Conservation (phyloP, 2,113 vertebrate genomes). For the Marmota monax region DNA sequence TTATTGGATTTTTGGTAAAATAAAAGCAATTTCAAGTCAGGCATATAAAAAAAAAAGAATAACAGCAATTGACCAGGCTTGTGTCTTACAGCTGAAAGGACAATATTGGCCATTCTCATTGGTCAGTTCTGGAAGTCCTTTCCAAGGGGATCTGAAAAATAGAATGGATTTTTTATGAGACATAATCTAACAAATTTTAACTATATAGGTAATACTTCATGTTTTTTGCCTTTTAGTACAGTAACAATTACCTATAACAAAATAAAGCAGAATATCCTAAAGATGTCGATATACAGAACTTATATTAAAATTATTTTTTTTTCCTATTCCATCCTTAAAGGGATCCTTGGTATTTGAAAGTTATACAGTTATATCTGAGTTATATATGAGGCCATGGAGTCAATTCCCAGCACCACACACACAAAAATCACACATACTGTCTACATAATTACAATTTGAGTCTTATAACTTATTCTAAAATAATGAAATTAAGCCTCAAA, state of each 20-base stretch:
- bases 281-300: neutral
- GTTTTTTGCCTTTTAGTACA: neutral
- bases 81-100: slow-evolving; percentile 97
- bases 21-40: slow-evolving; percentile 44
- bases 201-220: neutral
- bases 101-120: slow-evolving; percentile 97
- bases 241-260: slow-evolving; percentile 9
- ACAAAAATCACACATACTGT: no score
- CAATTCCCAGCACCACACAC: no score
- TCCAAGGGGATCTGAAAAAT: slow-evolving; percentile 95
- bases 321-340: slow-evolving; percentile 23
- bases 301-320: neutral
- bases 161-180: slow-evolving; percentile 51
- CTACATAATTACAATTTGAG: neutral
- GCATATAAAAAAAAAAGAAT: slow-evolving; percentile 80
- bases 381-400: no score
- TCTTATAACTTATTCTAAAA: neutral
- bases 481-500: slow-evolving; percentile 10
- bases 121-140: slow-evolving; percentile 97
- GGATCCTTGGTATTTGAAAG: neutral
- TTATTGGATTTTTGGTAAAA: slow-evolving; percentile 28
- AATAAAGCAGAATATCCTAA: slow-evolving; percentile 1
- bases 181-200: neutral
- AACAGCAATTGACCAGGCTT: slow-evolving; percentile 95
- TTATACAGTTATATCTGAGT: no score